Percentiles rank a stretch among this genome's conserved stretches.
Evolutionary conservation across 2,888 invertebrate genomes (phyloP).

Genomic region (Drosophila fungiperda): DNA sequence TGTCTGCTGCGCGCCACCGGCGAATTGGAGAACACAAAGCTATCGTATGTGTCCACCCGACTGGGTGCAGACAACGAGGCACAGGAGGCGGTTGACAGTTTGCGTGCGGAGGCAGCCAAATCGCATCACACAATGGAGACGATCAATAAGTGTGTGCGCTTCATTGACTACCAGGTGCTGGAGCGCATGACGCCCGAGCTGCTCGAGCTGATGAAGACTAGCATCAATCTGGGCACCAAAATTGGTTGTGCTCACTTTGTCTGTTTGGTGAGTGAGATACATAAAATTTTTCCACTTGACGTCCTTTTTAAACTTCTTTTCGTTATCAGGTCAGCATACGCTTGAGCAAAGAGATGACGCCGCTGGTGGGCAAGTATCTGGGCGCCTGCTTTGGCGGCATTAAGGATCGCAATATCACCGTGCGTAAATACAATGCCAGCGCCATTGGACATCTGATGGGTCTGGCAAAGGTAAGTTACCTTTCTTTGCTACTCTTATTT

Average conservation of each 20-base stretch:
- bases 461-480: slow-evolving; percentile 89
- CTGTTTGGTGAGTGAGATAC: slow-evolving; percentile 87
- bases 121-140: slow-evolving; percentile 95
- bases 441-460: slow-evolving; percentile 94
- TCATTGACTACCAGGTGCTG: slow-evolving; percentile 91
- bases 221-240: slow-evolving; percentile 93
- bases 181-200: slow-evolving; percentile 92
- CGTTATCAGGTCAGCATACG: slow-evolving; percentile 84
- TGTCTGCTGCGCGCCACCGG: slow-evolving; percentile 94
- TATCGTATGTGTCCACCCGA: slow-evolving; percentile 92
- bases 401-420: slow-evolving; percentile 92
- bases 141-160: slow-evolving; percentile 91
- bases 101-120: slow-evolving; percentile 92
- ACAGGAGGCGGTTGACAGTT: slow-evolving; percentile 91
- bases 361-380: slow-evolving; percentile 87
- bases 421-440: slow-evolving; percentile 93
- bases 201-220: slow-evolving; percentile 92
- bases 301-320: not conserved
- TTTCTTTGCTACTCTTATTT: too few relatives aligned
- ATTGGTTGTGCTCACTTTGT: slow-evolving; percentile 93
- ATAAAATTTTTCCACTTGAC: not conserved
- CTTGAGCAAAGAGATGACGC: slow-evolving; percentile 86
- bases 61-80: slow-evolving; percentile 89
- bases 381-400: slow-evolving; percentile 89
- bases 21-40: slow-evolving; percentile 92